Evolutionary conservation across 1,140 invertebrate species (phyloP), one percentile per base, ranked within the genome.

Genomic region (Sitobion miscanthi): DNA sequence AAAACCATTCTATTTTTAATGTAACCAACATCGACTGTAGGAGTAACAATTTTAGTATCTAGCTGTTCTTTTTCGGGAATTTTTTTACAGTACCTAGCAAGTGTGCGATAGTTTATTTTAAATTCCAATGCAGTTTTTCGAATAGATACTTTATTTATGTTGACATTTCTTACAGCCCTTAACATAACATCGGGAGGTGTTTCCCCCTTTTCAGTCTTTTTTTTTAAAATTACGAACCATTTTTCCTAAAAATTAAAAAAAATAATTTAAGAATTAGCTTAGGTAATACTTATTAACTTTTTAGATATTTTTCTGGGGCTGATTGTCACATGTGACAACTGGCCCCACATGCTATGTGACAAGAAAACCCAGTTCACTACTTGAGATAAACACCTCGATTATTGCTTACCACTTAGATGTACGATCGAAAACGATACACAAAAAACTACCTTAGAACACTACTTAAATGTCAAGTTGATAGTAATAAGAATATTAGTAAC

Each of bases 321-420:
- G 85, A 5, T 86, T 86, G 38, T 86, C 85, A 86, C 85, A 86
- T 86, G 85, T 86, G 85, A 86, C 85, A 86, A 86, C 20, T 47
- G 30, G 21, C 45, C 45, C 85, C 85, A 86, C 42, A 0, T 86
- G 25, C 5, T 86, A 86, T 86, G 85, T 86, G 85, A 86, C 38
- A 86, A 86, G 7, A 86, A 86, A 47, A 25, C 85, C 85, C 85
- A 86, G 1, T 45, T 3, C 42, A 86, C 85, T 86, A 86, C 9
- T 86, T 25, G 0, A 45, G 7, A 86, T 86, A 86, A 86, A 86
- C 52, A 86, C 21, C 25, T 25, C 30, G 20, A 45, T 45, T 8
- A 86, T 86, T 8, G 21, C 45, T 47, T 86, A 86, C 47, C 85
- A 86, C 45, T 47, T 25, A 86, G 0, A 47, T 86, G 85, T 86